A percentile compares a stretch with the other conserved stretches of the same genome.
Conservation (phyloP, 2,888 invertebrate genomes). For the Microplitis deprimator region DNA sequence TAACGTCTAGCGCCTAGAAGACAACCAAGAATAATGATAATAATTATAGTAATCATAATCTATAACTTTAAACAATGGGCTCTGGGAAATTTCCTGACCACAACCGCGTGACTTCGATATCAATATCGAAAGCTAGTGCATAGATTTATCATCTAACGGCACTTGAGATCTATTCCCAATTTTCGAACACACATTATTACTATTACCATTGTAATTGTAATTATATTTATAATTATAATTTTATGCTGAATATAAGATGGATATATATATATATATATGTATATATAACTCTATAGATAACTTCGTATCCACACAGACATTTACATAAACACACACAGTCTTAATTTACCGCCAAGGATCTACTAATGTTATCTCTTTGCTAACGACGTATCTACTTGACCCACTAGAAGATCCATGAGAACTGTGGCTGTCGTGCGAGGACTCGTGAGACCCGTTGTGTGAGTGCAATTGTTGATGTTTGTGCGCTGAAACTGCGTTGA, state of each 20-base stretch:
- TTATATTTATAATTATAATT: background rate
- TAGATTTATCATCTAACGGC: constrained; percentile 32
- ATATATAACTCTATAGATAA: background rate
- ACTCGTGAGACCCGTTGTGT: constrained; percentile 55
- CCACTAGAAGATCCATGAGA: constrained; percentile 55
- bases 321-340: background rate
- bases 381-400: constrained; percentile 45
- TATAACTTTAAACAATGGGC: background rate
- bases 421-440: constrained; percentile 60
- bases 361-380: constrained; percentile 41
- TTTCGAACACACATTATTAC: constrained; percentile 12
- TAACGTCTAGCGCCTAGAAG: constrained; percentile 1
- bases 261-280: background rate
- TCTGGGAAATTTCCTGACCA: background rate
- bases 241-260: constrained; percentile 1
- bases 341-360: constrained; percentile 49
- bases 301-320: background rate
- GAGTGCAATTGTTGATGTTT: constrained; percentile 48
- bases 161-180: constrained; percentile 33
- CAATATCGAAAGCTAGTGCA: constrained; percentile 18
- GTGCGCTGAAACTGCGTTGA: constrained; percentile 36
- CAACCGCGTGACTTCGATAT: constrained; percentile 20
- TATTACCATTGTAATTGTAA: background rate
- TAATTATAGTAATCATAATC: background rate
- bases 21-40: constrained; percentile 12